phyloP scores from a whole-genome alignment of 2,797 vertebrate genomes.

The Luscinia luscinia region DNA sequence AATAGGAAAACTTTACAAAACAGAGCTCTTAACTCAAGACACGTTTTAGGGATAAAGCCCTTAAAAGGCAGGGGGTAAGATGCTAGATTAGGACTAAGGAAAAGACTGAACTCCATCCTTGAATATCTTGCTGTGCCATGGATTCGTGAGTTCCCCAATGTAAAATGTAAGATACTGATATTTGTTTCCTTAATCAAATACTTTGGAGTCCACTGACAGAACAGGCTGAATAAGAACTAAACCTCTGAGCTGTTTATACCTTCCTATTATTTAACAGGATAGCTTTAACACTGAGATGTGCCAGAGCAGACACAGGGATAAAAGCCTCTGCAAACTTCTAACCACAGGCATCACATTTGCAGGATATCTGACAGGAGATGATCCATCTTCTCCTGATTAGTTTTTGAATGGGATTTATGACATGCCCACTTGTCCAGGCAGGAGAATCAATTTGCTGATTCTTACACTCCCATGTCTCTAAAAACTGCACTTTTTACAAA shows the following conservation, averaged over 20 bases:
- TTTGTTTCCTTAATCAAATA: neutral
- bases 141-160: rapidly evolving
- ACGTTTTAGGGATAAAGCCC: neutral
- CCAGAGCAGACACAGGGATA: neutral
- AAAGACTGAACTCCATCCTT: neutral
- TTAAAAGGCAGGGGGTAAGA: slow-evolving; percentile 21
- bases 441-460: neutral
- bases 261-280: neutral
- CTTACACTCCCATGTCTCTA: neutral
- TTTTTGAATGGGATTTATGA: neutral
- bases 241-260: neutral
- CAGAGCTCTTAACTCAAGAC: slow-evolving; percentile 16
- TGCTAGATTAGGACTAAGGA: neutral
- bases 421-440: neutral
- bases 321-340: neutral
- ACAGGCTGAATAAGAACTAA: neutral
- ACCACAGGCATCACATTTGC: rapidly evolving
- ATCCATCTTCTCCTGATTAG: neutral
- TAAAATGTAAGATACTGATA: neutral
- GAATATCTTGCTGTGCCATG: rapidly evolving
- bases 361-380: neutral
- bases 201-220: neutral
- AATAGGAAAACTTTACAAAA: slow-evolving; percentile 31
- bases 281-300: neutral
- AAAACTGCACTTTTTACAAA: neutral